Evolutionary conservation across 2,888 invertebrate genomes (phyloP), one percentile per base, ranked within the genome.

Genomic region (Platypus cylindrus): DNA sequence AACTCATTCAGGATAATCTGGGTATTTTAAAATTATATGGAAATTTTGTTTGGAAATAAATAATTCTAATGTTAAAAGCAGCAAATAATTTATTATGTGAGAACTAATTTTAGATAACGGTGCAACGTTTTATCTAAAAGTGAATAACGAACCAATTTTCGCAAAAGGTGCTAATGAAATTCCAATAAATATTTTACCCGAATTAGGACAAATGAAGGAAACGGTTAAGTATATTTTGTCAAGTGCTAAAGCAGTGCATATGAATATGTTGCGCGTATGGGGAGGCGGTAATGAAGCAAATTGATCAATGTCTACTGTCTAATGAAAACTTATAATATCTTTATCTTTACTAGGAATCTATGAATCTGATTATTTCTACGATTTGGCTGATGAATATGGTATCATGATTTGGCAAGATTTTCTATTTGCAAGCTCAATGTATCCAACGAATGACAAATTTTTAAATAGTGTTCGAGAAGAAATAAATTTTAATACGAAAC

Each of bases 341-440:
- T n/a, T n/a, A n/a, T n/a, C n/a, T n/a, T n/a, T 32, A 32, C 13
- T 27, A 41, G 41, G 94, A 0, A 65, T 89, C 0, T 98, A 95
- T 53, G 95, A 95, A 56, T 77, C 80, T 0, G 85, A 94, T 47
- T 70, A 73, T 37, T 94, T 97, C 60, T 98, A 97, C 58, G 67
- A 78, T 43, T 58, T 78, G 20, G 87, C 91, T 35, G 94, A 97
- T 56, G 71, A 81, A 53, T 65, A 83, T 31, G 97, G 97, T 1
- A 79, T 97, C 29, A 67, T 97, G 51, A 77, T 98, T 35, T 98
- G 95, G 95, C 95, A 98, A 60, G 97, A 98, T 60, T 78, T 95
- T 55, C 86, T 94, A 78, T 98, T 94, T 58, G 95, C 94, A 0
- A 94, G 91, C 55, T 74, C 84, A 13, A 82, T 97, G 79, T 98